phyloP scores from a whole-genome alignment of 2,113 vertebrate species.

The Mobula birostris region DNA sequence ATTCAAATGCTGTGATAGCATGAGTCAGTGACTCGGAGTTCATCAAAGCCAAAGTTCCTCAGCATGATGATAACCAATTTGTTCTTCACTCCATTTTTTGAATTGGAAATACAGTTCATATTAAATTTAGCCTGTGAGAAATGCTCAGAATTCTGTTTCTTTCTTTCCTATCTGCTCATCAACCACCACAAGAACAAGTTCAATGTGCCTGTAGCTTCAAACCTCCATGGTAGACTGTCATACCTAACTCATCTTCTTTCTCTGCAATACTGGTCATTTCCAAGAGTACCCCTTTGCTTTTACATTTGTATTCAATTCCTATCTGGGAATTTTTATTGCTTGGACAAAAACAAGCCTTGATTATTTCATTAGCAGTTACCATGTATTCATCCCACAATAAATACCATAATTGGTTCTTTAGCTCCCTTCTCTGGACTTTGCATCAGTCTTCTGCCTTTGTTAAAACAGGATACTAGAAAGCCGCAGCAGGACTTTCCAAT shows the following conservation, averaged over 20 bases:
- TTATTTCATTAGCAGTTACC: neutral
- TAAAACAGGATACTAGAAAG: neutral
- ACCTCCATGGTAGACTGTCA: neutral
- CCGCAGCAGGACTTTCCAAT: no score
- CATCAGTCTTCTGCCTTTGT: neutral
- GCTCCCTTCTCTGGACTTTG: neutral
- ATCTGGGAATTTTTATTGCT: neutral
- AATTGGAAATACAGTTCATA: neutral
- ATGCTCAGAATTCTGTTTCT: neutral
- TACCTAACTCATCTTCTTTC: neutral
- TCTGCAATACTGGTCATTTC: neutral
- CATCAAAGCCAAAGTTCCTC: neutral
- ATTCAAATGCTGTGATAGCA: neutral
- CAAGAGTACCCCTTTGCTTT: neutral
- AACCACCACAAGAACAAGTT: neutral
- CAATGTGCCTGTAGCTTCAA: neutral
- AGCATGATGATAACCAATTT: neutral
- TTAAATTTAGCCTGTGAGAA: neutral
- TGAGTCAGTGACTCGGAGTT: neutral
- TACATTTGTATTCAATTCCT: neutral
- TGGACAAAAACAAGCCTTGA: neutral
- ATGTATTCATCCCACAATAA: neutral
- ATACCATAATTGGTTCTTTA: neutral
- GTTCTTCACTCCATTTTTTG: neutral
- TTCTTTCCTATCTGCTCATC: neutral